Conservation (phyloP, 2,888 invertebrate genomes). For the Seladonia tumulorum region DNA sequence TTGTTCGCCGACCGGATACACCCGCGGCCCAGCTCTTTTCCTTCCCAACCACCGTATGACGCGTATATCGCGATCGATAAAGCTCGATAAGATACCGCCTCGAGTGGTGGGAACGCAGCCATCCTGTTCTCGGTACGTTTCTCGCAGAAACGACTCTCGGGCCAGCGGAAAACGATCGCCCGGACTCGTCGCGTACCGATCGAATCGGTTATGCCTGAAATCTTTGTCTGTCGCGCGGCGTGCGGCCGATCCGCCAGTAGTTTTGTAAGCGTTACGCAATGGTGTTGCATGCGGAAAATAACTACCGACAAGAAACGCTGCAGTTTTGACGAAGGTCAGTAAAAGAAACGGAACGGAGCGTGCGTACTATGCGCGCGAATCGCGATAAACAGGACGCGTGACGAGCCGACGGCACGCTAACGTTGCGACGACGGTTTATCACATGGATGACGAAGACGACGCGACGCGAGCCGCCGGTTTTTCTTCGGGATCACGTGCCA, state of each 20-base stretch:
- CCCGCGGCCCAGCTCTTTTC: neutral
- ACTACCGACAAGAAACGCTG: slow-evolving; percentile 42
- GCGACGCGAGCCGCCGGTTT: slow-evolving; percentile 8
- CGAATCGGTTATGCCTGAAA: neutral
- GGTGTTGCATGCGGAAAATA: slow-evolving; percentile 46
- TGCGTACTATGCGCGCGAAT: slow-evolving; percentile 33
- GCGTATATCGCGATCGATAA: slow-evolving; percentile 29
- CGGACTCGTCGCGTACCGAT: neutral
- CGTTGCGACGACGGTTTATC: slow-evolving; percentile 39
- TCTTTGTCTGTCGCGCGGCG: neutral
- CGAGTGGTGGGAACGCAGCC: neutral
- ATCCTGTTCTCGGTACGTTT: neutral
- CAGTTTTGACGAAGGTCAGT: slow-evolving; percentile 58
- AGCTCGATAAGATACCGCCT: slow-evolving; percentile 24
- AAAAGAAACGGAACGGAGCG: slow-evolving; percentile 45
- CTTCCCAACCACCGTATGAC: neutral
- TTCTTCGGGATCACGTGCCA: slow-evolving; percentile 46
- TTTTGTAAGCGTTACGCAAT: slow-evolving; percentile 50
- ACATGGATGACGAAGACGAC: neutral
- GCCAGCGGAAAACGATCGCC: neutral
- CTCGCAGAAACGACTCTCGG: neutral
- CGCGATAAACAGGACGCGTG: slow-evolving; percentile 26
- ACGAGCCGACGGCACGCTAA: slow-evolving; percentile 26
- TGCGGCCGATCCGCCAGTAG: neutral
- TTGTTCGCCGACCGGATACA: neutral